A percentile compares a stretch with the other conserved stretches of the same genome.
Conservation (phyloP, 2,797 vertebrate genomes). For the Valencia hispanica region DNA sequence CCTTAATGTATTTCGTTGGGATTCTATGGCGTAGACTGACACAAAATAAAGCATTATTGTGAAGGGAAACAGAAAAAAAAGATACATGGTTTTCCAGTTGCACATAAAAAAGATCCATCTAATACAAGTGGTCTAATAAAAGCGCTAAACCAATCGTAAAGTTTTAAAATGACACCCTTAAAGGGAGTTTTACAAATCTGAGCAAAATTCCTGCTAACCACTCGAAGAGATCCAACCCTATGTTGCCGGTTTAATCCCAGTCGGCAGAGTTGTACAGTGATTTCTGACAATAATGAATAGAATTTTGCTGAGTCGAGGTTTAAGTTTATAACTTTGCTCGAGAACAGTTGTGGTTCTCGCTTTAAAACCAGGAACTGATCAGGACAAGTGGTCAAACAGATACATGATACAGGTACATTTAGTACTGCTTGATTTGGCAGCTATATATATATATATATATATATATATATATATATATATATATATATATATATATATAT, state of each 20-base stretch:
- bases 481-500: too few species aligned
- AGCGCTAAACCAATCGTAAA: background rate
- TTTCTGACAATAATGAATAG: background rate
- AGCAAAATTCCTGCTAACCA: background rate
- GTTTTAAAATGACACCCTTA: background rate
- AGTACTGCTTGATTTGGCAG: background rate
- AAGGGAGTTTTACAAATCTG: background rate
- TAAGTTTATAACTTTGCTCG: background rate
- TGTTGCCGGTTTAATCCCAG: background rate
- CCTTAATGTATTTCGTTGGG: background rate
- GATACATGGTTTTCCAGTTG: background rate
- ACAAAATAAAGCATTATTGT: background rate
- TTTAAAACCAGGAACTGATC: background rate
- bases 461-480: too few species aligned
- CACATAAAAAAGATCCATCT: background rate
- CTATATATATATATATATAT: too few species aligned
- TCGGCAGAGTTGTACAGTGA: background rate
- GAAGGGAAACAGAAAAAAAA: background rate
- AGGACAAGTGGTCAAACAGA: background rate
- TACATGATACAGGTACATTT: background rate
- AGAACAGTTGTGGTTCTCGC: background rate
- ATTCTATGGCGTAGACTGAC: background rate
- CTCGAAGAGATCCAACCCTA: background rate
- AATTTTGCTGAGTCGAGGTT: background rate
- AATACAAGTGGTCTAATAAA: background rate